Conservation (phyloP, 2,888 invertebrate genomes). For the Dugesia japonica region DNA sequence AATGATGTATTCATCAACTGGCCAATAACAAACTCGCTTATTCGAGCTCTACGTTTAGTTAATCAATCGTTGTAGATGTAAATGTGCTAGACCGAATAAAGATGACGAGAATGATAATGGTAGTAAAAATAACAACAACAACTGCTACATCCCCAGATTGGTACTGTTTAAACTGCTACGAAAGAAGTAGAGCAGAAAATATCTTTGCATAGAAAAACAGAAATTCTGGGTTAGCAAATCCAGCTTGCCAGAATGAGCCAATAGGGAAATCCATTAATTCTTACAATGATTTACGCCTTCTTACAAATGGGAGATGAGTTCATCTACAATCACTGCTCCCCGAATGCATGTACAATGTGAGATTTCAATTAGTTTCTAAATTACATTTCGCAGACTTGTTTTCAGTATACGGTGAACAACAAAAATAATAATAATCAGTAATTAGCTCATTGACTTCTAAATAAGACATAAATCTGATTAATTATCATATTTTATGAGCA, state of each 20-base stretch:
- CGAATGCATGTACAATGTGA: background rate
- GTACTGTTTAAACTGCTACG: constrained; percentile 15
- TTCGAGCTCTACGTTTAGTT: background rate
- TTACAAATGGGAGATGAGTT: constrained; percentile 7
- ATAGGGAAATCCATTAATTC: constrained; percentile 20
- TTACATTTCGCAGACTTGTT: background rate
- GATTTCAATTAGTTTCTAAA: background rate
- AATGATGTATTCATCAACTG: background rate
- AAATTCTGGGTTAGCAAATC: constrained; percentile 16
- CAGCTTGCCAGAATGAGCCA: constrained; percentile 6
- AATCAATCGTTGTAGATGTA: constrained; percentile 10
- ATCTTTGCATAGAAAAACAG: background rate
- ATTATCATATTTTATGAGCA: too few species aligned
- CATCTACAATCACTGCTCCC: background rate
- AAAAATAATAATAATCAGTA: too few species aligned
- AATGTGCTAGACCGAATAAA: constrained; percentile 9
- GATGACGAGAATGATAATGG: constrained; percentile 11
- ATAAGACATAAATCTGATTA: too few species aligned
- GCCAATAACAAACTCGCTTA: background rate
- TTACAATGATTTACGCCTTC: constrained; percentile 13
- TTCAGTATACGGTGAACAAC: background rate
- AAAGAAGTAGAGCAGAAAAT: constrained; percentile 11
- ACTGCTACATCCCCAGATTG: constrained; percentile 14
- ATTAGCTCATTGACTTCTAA: too few species aligned
- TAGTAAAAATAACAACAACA: constrained; percentile 16